phyloP scores from a whole-genome alignment of 37 sponge, comb jelly and placozoan genomes.

The Ianthella basta region DNA sequence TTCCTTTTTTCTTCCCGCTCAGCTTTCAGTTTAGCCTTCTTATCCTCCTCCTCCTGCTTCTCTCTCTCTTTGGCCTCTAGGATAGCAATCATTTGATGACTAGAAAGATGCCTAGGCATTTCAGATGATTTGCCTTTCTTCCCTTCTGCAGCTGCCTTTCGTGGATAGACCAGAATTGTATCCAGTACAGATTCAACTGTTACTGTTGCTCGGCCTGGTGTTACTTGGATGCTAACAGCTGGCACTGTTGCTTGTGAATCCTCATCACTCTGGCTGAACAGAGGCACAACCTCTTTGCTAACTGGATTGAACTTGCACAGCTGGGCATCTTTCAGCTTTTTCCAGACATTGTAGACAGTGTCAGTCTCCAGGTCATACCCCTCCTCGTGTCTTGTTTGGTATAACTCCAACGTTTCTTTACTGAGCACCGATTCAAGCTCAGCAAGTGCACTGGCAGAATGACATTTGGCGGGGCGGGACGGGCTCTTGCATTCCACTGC shows the following conservation, averaged over 20 bases:
- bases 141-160: background rate
- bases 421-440: background rate
- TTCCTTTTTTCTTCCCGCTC: conserved; percentile 16
- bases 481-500: background rate
- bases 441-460: background rate
- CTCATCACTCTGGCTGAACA: too few species aligned
- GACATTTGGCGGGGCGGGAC: background rate
- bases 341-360: background rate
- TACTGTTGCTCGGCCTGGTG: background rate
- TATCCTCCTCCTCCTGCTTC: background rate
- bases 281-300: too few species aligned
- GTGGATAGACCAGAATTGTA: background rate
- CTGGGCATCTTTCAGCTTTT: background rate
- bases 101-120: conserved; percentile 11
- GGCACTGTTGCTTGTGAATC: too few species aligned
- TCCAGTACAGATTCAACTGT: background rate
- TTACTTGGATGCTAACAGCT: background rate
- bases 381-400: background rate
- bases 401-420: background rate
- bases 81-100: conserved; percentile 21
- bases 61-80: background rate
- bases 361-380: conserved; percentile 1
- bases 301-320: too few species aligned
- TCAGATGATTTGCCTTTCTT: background rate
- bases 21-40: conserved; percentile 7